Percentiles rank a stretch among this genome's conserved stretches.
Evolutionary conservation across 2,888 invertebrate species (phyloP).

Genomic region (Cecidostiba fungosa): DNA sequence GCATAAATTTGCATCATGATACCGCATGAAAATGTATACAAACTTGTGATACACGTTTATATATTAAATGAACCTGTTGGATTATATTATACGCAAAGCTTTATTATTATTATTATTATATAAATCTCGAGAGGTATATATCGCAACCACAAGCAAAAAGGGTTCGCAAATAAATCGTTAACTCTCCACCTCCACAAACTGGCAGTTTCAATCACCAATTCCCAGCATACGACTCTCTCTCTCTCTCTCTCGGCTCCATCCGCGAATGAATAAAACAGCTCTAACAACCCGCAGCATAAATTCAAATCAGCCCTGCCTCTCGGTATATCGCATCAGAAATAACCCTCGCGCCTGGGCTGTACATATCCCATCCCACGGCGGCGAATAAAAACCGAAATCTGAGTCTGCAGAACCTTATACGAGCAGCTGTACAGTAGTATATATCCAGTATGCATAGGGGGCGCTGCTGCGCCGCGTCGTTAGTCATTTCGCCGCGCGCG

Average conservation of each 20-base stretch:
- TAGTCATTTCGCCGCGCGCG: slow-evolving; percentile 19
- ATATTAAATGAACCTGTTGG: background rate
- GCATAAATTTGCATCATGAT: background rate
- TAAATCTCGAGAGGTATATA: too few relatives aligned
- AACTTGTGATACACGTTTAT: background rate
- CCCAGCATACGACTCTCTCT: background rate
- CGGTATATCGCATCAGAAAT: background rate
- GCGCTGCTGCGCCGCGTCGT: slow-evolving; percentile 10
- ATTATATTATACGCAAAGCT: background rate
- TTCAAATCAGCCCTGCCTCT: slow-evolving; percentile 5
- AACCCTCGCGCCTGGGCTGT: background rate
- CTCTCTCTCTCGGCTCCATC: too few relatives aligned
- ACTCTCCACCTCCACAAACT: background rate
- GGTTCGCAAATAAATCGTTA: background rate
- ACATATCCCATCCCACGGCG: background rate
- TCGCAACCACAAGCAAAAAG: background rate
- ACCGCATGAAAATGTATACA: background rate
- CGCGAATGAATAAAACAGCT: slow-evolving; percentile 11
- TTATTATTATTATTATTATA: too few relatives aligned
- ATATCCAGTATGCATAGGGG: background rate
- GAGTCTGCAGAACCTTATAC: background rate
- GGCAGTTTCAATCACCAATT: slow-evolving; percentile 10
- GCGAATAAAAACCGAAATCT: background rate
- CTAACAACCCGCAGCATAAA: background rate
- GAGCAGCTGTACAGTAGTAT: background rate